Evolutionary conservation across 2,888 invertebrate species (phyloP).

Genomic region (Aphodius sticticus): DNA sequence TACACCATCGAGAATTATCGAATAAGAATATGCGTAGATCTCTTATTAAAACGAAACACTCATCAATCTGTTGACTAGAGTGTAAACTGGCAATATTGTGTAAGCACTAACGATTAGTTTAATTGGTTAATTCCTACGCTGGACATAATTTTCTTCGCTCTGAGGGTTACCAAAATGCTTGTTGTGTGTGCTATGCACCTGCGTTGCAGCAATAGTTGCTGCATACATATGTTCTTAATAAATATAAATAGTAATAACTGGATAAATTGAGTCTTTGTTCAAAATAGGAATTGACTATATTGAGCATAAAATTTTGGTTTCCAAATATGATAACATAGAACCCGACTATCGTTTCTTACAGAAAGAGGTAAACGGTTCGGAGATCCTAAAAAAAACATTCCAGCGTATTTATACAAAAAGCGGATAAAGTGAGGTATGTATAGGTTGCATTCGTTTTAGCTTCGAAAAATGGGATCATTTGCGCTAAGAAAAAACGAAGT

Average conservation of each 20-base stretch:
- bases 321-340: constrained; percentile 6
- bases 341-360: constrained; percentile 29
- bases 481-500: constrained; percentile 43
- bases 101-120: not conserved
- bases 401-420: constrained; percentile 47
- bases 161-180: not conserved
- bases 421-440: constrained; percentile 55
- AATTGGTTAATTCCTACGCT: not conserved
- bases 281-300: too few species aligned
- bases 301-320: not conserved
- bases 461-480: constrained; percentile 43
- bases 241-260: too few species aligned
- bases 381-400: not conserved
- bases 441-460: constrained; percentile 38
- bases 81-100: not conserved
- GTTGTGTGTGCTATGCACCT: not conserved
- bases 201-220: not conserved
- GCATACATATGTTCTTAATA: too few species aligned
- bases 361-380: constrained; percentile 22
- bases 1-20: not conserved
- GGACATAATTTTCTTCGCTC: not conserved
- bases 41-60: not conserved
- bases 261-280: too few species aligned
- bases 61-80: not conserved
- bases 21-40: not conserved